Evolutionary conservation across 2,113 vertebrate genomes (phyloP), one percentile per base, ranked within the genome.

Genomic region (Syngnathus typhle): DNA sequence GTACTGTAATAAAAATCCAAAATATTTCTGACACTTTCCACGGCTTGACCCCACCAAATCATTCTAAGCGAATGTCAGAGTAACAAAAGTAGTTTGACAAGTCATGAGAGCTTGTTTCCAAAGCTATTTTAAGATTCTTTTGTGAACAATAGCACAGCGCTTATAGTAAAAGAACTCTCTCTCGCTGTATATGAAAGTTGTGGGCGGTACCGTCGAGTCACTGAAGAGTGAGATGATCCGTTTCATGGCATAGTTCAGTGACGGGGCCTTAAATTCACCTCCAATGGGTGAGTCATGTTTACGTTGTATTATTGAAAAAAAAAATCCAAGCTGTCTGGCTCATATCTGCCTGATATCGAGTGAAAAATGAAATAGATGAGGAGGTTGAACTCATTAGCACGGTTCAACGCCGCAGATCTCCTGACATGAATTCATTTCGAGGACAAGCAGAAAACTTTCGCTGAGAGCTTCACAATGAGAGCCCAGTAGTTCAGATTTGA

Each of bases 381-480:
- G 56, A 71, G 72, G 59, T 64, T 80, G 68, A 80, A 69, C 70
- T 84, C 75, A 79, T 88, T 78, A 85, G 38, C 71, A 37, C 67
- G 52, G 38, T 54, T 79, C 62, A 74, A 61, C 52, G 65, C 32
- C 39, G 69, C 55, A 67, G 51, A 72, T 77, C 69, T 61, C 38
- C 44, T 60, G 68, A 37, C 76, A 64, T 59, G 82, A 84, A 86
- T 89, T 82, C 73, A 52, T 27, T 67, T 77, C 75, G 66, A 55
- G 74, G 72, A 21, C 64, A 69, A 81, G 69, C 70, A 56, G 65
- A 75, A 64, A 46, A 70, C 77, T 70, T 46, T 69, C 72, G 37
- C 49, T 69, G 68, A 69, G 10, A 18, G 39, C 7, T 21, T 61
- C 21, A 23, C 9, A 27, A 12, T 54, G 21, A 21, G 19, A 16